phyloP scores from a whole-genome alignment of 2,113 vertebrate genomes.

The Dromas ardeola region DNA sequence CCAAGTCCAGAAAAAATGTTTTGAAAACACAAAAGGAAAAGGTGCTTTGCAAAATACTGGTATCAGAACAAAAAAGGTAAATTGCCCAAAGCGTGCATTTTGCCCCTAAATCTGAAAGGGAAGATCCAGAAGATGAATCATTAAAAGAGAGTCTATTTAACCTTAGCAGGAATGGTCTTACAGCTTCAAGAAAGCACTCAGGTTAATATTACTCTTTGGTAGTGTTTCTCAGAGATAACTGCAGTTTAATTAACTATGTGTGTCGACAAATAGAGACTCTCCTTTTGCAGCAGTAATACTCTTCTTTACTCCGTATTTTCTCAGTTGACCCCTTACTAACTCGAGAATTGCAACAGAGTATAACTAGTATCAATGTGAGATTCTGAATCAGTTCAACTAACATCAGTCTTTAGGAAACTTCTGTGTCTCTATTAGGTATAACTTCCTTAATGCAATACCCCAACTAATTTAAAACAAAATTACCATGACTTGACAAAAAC shows the following conservation, averaged over 20 bases:
- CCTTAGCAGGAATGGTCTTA: not conserved
- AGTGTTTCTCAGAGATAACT: not conserved
- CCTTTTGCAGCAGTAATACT: not conserved
- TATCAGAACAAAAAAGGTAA: not conserved
- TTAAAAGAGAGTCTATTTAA: not conserved
- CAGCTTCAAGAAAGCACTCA: not conserved
- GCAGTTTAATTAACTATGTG: not conserved
- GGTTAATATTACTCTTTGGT: not conserved
- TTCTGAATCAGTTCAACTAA: not conserved
- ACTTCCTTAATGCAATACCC: not conserved
- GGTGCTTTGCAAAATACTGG: constrained; percentile 3
- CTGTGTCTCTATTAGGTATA: rapidly evolving
- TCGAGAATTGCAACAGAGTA: not conserved
- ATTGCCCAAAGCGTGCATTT: not conserved
- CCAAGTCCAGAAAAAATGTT: not conserved
- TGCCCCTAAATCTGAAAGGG: not conserved
- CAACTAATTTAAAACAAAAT: not conserved
- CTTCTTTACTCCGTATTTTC: not conserved
- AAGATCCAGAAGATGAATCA: not conserved
- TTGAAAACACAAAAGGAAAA: constrained; percentile 26
- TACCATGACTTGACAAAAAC: not conserved
- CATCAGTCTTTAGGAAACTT: not conserved
- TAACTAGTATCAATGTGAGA: not conserved
- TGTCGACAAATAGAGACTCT: not conserved
- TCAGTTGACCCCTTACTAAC: not conserved